Percentiles rank a stretch among this genome's conserved stretches.
phyloP scores from a whole-genome alignment of 2,888 invertebrate species.

The Nemotelus pantherinus region DNA sequence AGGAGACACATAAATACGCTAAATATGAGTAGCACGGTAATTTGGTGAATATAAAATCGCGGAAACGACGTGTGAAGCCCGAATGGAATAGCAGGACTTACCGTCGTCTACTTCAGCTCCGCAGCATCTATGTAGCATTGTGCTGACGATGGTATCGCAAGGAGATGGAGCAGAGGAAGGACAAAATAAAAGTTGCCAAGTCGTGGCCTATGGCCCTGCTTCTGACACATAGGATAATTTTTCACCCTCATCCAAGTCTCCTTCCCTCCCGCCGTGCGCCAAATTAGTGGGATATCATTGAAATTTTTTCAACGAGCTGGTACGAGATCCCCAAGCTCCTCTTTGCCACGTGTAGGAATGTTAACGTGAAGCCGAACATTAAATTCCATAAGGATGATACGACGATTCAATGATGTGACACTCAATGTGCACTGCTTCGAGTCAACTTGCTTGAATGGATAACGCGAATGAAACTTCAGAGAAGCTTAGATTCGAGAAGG shows the following conservation, averaged over 20 bases:
- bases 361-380: constrained; percentile 31
- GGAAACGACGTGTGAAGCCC: not conserved
- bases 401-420: not conserved
- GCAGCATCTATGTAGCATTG: no score
- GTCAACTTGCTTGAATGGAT: no score
- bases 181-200: constrained; percentile 2
- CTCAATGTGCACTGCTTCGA: no score
- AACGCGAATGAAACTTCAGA: no score
- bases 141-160: not conserved
- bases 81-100: constrained; percentile 1
- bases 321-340: constrained; percentile 30
- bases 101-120: not conserved
- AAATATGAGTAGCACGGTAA: constrained; percentile 27
- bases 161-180: not conserved
- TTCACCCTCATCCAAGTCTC: not conserved
- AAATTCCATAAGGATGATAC: constrained; percentile 36
- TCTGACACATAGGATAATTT: constrained; percentile 28
- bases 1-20: constrained; percentile 9
- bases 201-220: constrained; percentile 1
- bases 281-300: constrained; percentile 38
- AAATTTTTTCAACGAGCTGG: not conserved
- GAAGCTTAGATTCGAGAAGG: no score
- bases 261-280: not conserved
- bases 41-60: constrained; percentile 34
- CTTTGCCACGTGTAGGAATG: constrained; percentile 40